phyloP scores from a whole-genome alignment of 2,888 invertebrate genomes.

The Beris chalybata region DNA sequence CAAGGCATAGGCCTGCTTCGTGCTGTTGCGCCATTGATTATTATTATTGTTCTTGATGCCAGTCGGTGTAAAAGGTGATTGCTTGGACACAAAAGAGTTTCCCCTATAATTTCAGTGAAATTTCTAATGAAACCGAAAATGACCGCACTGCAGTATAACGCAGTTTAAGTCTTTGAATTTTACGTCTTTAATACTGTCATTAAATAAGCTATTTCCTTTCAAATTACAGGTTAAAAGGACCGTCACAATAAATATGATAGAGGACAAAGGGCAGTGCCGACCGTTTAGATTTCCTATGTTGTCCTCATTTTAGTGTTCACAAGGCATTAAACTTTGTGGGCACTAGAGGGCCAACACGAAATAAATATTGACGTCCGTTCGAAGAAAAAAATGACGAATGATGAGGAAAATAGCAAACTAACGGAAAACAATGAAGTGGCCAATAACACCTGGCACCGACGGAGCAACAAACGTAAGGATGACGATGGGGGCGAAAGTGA shows the following conservation, averaged over 20 bases:
- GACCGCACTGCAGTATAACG: no score
- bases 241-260: slow-evolving; percentile 2
- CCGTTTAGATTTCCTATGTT: slow-evolving; percentile 13
- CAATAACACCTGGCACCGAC: slow-evolving; percentile 35
- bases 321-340: slow-evolving; percentile 28
- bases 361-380: slow-evolving; percentile 12
- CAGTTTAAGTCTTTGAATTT: no score
- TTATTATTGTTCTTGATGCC: no score
- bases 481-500: slow-evolving; percentile 26
- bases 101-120: no score
- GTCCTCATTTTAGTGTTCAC: slow-evolving; percentile 33
- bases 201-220: no score
- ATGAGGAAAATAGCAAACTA: slow-evolving; percentile 39
- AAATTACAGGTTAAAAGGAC: background rate
- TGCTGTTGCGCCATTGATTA: no score
- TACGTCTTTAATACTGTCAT: no score
- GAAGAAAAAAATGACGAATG: slow-evolving; percentile 41
- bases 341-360: slow-evolving; percentile 17
- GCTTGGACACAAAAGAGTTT: no score
- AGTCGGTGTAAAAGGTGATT: no score
- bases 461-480: slow-evolving; percentile 25
- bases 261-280: slow-evolving; percentile 6
- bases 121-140: no score
- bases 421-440: slow-evolving; percentile 39
- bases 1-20: no score